Conservation (phyloP, 2,113 vertebrate species). For the Vulpes ferrilata region DNA sequence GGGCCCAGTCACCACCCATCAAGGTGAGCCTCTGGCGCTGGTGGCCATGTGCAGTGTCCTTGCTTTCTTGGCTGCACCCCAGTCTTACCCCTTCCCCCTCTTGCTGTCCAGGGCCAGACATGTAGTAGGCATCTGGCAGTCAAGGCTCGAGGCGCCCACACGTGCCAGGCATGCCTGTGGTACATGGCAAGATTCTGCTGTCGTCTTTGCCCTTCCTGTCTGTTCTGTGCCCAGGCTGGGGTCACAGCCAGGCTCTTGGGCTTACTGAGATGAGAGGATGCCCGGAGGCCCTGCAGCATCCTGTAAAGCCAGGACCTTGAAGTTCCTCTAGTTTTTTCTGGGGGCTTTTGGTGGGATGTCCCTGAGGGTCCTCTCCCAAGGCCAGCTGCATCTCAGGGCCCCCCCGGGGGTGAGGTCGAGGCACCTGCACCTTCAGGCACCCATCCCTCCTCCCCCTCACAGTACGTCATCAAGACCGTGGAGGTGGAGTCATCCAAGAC, state of each 20-base stretch:
- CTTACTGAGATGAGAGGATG: not conserved
- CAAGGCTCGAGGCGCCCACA: fast-evolving
- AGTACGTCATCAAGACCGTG: constrained; percentile 92
- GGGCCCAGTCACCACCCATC: constrained; percentile 88
- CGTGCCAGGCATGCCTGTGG: not conserved
- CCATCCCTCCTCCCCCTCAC: fast-evolving
- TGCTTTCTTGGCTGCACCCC: not conserved
- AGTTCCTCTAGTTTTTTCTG: not conserved
- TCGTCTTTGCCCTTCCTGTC: not conserved
- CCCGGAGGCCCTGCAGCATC: not conserved
- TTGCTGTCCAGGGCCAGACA: not conserved
- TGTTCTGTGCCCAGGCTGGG: not conserved
- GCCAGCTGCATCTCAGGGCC: fast-evolving
- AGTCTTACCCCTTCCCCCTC: not conserved
- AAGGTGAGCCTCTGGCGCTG: constrained; percentile 87
- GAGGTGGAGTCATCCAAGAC: constrained; percentile 92
- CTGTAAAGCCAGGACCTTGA: not conserved
- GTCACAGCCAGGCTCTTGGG: not conserved
- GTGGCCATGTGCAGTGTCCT: fast-evolving
- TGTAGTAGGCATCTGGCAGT: fast-evolving
- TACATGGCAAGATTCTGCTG: not conserved
- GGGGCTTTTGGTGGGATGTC: not conserved
- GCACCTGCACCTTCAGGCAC: fast-evolving
- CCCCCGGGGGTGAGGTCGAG: not conserved
- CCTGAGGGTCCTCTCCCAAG: not conserved